Base-by-base conservation (phyloP, 1,140 invertebrate species). In the Ericerus pela region DNA sequence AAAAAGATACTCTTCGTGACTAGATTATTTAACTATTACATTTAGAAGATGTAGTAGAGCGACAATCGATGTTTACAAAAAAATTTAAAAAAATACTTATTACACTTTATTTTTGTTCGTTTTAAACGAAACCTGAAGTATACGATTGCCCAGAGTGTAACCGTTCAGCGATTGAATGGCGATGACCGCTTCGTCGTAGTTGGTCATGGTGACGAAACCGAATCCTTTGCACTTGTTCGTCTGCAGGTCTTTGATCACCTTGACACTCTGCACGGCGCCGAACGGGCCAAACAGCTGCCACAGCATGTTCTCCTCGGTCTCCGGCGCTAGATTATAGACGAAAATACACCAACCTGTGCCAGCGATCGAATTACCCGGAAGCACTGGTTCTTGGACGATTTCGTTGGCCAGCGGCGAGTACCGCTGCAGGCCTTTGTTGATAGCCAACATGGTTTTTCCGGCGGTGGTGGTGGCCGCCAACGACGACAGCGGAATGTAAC, bases 171-270 rank as follows among this genome's bases (percentile, higher is more conserved):
- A 92, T 72, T 95, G 91, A 66, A 98, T 98, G 54, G 96, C 95
- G 59, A 95, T 84, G 24, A 96, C 81, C 14, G 94, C 92, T 70
- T 98, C 95, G 70, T 98, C 94, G 74, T 98, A 98, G 73, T 97
- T 97, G 65, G 92, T 96, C 96, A 99, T 99, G 56, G 93, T 97
- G 58, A 99, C 94, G 73, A 98, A 97, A n/a, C 93, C 96, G 70
- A 96, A 98, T 62, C 96, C 96, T 74, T 97, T 98, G 79, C 95
- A 98, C 73, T 98, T 98, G 75, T 96, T 94, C 58, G 93, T 96
- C 71, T 96, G 88, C 65, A 94, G 78, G 74, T 98, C 95, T 59
- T 93, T 83, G 65, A 98, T 96, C 43, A 95, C 88, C 76, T 98
- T 98, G 24, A 98, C 94, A 66, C 86, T 93, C 72, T 97, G 92